These are phyloP conservation scores for Pelochelys cantorii DNA, from an alignment of 2,797 vertebrate species.

Conservation along the genomic window DNA sequence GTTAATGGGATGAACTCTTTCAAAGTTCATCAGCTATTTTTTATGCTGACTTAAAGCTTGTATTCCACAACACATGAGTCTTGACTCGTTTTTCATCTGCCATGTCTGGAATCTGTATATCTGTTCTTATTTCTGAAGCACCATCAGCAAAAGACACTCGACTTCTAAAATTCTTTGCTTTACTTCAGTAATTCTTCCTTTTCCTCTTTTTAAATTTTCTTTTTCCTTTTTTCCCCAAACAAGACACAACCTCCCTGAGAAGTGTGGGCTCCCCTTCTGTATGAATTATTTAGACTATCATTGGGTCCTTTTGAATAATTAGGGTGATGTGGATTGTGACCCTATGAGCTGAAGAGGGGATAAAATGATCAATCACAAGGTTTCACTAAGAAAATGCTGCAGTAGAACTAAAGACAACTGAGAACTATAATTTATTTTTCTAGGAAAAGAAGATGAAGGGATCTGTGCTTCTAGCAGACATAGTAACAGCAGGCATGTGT, in stretches of 20 bases:
- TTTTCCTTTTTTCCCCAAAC: neutral
- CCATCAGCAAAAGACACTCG: neutral
- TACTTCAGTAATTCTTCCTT: neutral
- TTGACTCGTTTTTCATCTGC: neutral
- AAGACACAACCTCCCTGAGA: neutral
- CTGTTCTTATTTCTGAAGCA: neutral
- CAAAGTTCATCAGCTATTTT: neutral
- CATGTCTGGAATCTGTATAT: neutral
- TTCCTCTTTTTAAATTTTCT: neutral
- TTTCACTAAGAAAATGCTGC: neutral
- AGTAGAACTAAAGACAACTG: neutral
- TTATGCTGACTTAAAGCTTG: neutral
- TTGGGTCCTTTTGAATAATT: neutral
- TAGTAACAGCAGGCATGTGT: neutral
- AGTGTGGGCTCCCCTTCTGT: neutral
- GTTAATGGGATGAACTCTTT: neutral
- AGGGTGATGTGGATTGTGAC: neutral
- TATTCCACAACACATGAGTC: neutral
- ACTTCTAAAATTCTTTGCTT: neutral
- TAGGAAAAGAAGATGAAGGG: neutral
- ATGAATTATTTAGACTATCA: neutral
- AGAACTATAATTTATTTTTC: neutral
- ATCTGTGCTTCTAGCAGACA: neutral
- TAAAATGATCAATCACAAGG: neutral
- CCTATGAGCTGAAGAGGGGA: neutral